Evolutionary conservation across 2,888 invertebrate species (phyloP).

Genomic region (Glyphotaelius pellucidus): DNA sequence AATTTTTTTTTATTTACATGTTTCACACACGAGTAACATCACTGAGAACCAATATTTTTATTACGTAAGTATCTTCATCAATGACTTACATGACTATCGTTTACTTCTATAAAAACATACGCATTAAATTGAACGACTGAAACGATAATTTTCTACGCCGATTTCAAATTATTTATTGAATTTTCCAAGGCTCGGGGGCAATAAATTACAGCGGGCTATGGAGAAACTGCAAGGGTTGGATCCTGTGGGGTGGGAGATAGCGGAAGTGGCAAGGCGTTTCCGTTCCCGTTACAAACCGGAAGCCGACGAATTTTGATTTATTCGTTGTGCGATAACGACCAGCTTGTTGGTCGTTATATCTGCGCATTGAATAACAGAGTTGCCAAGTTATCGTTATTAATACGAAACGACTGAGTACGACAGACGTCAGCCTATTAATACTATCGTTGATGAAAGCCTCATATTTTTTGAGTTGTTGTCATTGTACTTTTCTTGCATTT

Average conservation of each 20-base stretch:
- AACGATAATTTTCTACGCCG: background rate
- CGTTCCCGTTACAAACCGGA: conserved; percentile 64
- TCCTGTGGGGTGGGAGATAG: conserved; percentile 27
- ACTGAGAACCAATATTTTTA: background rate
- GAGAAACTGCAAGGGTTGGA: conserved; percentile 48
- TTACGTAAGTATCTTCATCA: background rate
- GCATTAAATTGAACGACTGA: background rate
- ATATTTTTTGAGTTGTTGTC: background rate
- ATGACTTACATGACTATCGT: no score
- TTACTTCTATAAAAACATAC: background rate
- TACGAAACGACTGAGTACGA: background rate
- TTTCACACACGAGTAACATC: background rate
- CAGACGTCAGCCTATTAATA: background rate
- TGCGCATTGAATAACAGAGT: conserved; percentile 26
- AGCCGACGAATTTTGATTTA: conserved; percentile 66
- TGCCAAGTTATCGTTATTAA: background rate
- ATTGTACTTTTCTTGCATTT: background rate
- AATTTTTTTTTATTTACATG: no score
- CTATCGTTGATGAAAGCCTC: background rate
- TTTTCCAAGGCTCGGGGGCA: conserved; percentile 13
- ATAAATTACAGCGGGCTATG: conserved; percentile 33
- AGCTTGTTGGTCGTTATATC: conserved; percentile 55
- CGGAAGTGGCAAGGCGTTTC: conserved; percentile 61
- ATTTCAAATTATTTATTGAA: conserved; percentile 38
- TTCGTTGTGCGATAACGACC: conserved; percentile 63